Base-by-base conservation (phyloP, 2,888 invertebrate species). In the Drosophila formosana region DNA sequence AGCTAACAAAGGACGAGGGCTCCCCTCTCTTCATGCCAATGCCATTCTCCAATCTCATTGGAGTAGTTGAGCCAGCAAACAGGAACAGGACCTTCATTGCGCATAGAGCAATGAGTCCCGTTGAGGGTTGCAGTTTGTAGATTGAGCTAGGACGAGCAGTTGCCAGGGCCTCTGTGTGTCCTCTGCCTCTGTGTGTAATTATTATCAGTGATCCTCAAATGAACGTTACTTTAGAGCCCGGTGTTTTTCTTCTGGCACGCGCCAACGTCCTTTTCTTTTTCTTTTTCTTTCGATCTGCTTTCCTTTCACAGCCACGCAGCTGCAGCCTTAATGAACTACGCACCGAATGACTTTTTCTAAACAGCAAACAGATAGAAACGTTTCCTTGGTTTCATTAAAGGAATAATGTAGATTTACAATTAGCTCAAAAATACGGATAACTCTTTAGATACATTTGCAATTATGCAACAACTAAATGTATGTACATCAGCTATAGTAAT, bases 181-280 rank as follows among this genome's bases (percentile, higher is more conserved):
- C 18, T 18, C 1, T 18, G 18, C 18, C 18, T 58, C 62, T 65
- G 63, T 56, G 71, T 60, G 68, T 79, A 86, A 83, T 83, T 83
- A 73, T 77, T 85, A 89, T 86, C 88, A 72, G 66, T 82, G 85
- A 86, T 86, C 85, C 87, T 45, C 63, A 89, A 86, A 89, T 71
- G 70, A 68, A 79, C 89, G 85, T 85, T 85, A 85, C 82, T 72
- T 78, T 72, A 34, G 51, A 45, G 83, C 76, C 89, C 67, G 89
- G 74, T 88, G 87, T 69, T 73, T 56, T 28, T 70, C 37, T 66
- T 3, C 65, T 80, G 85, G 78, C 85, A 89, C 85, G 85, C 88
- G 85, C 66, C 89, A 82, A 69, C 46, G 65, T 63, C 52, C 37
- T 66, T 56, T 63, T 51, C 46, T 62, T 37, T 28, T 18, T 18